A percentile compares a stretch with the other conserved stretches of the same genome.
These are phyloP conservation scores for Rhinogobio ventralis DNA, from an alignment of 2,797 vertebrate genomes.

Conservation along the genomic window DNA sequence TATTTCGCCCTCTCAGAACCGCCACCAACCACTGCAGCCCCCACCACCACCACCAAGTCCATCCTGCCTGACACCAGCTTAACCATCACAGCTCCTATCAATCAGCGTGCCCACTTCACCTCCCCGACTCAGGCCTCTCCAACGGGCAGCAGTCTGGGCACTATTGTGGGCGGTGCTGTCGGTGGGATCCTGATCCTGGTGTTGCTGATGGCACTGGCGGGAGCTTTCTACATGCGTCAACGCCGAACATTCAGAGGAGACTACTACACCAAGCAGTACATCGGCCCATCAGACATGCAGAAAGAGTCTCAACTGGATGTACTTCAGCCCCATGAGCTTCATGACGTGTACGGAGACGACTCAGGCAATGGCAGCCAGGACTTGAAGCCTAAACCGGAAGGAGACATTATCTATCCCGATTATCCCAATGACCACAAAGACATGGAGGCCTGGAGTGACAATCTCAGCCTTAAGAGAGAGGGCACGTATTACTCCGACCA, in stretches of 20 bases:
- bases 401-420: conserved; percentile 90
- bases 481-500: conserved; percentile 76
- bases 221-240: conserved; percentile 87
- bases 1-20: conserved; percentile 83
- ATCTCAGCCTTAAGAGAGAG: conserved; percentile 80
- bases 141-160: conserved; percentile 87
- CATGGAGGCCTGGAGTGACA: conserved; percentile 87
- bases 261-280: conserved; percentile 99
- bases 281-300: conserved; percentile 96
- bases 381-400: conserved; percentile 78
- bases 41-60: conserved; percentile 76
- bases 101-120: conserved; percentile 79
- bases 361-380: conserved; percentile 80
- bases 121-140: conserved; percentile 86
- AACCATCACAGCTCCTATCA: conserved; percentile 81
- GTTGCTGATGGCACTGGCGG: conserved; percentile 85
- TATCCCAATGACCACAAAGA: conserved; percentile 90
- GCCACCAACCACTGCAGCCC: conserved; percentile 88
- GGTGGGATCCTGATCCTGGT: conserved; percentile 91
- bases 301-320: conserved; percentile 97
- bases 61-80: conserved; percentile 73
- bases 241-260: conserved; percentile 95
- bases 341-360: conserved; percentile 85
- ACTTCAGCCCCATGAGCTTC: conserved; percentile 93
- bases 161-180: conserved; percentile 87